Conservation (phyloP, 2,797 vertebrate species). For the Poecilia velifera region DNA sequence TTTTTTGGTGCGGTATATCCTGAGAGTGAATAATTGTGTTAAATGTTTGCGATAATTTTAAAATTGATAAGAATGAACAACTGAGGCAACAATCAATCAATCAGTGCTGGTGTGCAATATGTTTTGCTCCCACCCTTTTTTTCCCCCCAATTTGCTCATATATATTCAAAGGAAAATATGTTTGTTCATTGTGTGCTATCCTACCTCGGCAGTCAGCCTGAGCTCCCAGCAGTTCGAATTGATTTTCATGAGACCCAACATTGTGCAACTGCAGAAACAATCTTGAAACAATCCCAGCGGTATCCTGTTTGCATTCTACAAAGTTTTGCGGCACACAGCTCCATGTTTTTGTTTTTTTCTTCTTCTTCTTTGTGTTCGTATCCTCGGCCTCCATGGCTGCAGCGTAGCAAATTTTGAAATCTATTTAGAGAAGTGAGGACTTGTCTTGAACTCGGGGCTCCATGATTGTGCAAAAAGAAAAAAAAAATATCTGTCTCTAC, state of each 20-base stretch:
- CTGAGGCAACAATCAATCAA: not conserved
- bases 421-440: not conserved
- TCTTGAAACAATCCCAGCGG: not conserved
- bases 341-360: no score
- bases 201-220: not conserved
- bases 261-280: not conserved
- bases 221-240: not conserved
- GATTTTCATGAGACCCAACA: constrained; percentile 1
- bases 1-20: not conserved
- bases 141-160: not conserved
- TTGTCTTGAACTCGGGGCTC: not conserved
- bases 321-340: not conserved
- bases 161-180: not conserved
- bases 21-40: not conserved
- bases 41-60: not conserved
- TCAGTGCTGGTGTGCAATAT: not conserved
- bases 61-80: not conserved
- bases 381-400: not conserved
- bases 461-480: not conserved
- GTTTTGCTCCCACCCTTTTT: not conserved
- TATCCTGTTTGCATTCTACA: not conserved
- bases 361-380: not conserved
- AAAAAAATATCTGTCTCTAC: no score
- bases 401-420: not conserved
- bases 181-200: not conserved